A percentile compares a stretch with the other conserved stretches of the same genome.
Conservation (phyloP, 2,888 invertebrate species). For the Automeris io region DNA sequence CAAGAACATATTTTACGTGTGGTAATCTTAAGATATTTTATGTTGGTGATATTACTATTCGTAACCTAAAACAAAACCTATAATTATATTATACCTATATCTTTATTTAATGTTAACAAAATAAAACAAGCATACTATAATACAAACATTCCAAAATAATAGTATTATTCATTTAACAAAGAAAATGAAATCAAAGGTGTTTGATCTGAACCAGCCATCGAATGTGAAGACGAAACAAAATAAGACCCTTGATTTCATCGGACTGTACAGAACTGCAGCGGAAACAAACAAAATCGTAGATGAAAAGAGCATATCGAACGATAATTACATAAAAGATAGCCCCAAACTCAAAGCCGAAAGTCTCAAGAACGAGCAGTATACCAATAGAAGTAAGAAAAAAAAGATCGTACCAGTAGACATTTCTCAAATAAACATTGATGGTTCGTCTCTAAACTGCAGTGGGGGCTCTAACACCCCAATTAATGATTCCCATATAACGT, state of each 20-base stretch:
- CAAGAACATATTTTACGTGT: too few species aligned
- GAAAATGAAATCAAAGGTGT: constrained; percentile 46
- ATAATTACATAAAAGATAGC: constrained; percentile 18
- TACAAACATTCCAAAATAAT: too few species aligned
- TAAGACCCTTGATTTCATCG: constrained; percentile 45
- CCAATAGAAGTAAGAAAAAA: constrained; percentile 35
- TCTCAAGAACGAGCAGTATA: constrained; percentile 25
- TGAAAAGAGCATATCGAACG: constrained; percentile 23
- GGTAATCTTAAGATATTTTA: too few species aligned
- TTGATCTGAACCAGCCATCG: constrained; percentile 24
- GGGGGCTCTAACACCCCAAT: constrained; percentile 17
- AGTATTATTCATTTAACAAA: too few species aligned
- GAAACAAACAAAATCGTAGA: constrained; percentile 32
- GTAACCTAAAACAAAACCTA: too few species aligned
- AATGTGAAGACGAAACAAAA: constrained; percentile 26
- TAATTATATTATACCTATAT: too few species aligned
- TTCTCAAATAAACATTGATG: constrained; percentile 35
- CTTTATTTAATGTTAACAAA: too few species aligned
- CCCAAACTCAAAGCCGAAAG: constrained; percentile 17
- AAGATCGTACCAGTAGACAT: constrained; percentile 29
- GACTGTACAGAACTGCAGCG: constrained; percentile 42
- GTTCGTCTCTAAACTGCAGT: constrained; percentile 21
- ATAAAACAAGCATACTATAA: too few species aligned
- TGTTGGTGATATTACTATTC: too few species aligned
- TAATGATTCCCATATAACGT: constrained; percentile 28